These are phyloP conservation scores for Rhimphoctona megacephalus DNA, from an alignment of 2,888 invertebrate genomes.

Conservation along the genomic window DNA sequence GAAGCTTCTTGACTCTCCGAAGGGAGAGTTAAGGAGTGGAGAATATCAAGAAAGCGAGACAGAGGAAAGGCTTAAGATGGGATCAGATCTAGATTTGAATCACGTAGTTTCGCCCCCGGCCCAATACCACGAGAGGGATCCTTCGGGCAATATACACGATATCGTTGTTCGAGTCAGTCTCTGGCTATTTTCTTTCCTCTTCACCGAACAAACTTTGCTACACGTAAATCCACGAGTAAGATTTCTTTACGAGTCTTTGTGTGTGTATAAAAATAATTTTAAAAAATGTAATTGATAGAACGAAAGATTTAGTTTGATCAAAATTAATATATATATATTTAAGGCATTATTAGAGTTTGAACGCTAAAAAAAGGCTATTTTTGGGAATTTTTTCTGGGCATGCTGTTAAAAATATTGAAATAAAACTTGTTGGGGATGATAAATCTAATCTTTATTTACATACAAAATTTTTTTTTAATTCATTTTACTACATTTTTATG, in stretches of 20 bases:
- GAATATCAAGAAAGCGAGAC: slow-evolving; percentile 42
- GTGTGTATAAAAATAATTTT: background rate
- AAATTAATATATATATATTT: no score
- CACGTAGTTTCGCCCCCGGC: slow-evolving; percentile 77
- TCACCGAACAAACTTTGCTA: slow-evolving; percentile 41
- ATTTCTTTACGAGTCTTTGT: background rate
- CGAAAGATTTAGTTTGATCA: background rate
- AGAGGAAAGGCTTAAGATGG: slow-evolving; percentile 71
- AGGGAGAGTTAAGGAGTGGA: slow-evolving; percentile 14
- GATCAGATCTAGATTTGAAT: slow-evolving; percentile 83
- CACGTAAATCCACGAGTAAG: background rate
- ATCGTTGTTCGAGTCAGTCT: slow-evolving; percentile 23
- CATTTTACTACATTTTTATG: no score
- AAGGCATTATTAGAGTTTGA: no score
- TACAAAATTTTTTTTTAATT: no score
- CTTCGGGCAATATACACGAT: slow-evolving; percentile 43
- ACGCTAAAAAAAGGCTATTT: no score
- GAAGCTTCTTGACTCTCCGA: slow-evolving; percentile 16
- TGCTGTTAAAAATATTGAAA: no score
- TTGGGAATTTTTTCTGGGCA: no score
- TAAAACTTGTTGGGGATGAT: no score
- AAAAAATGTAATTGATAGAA: background rate
- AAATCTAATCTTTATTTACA: no score
- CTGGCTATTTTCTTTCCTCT: slow-evolving; percentile 24
- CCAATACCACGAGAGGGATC: slow-evolving; percentile 50